Percentiles rank a stretch among this genome's conserved stretches.
phyloP scores from a whole-genome alignment of 2,888 invertebrate genomes.

The Gari tellinella region DNA sequence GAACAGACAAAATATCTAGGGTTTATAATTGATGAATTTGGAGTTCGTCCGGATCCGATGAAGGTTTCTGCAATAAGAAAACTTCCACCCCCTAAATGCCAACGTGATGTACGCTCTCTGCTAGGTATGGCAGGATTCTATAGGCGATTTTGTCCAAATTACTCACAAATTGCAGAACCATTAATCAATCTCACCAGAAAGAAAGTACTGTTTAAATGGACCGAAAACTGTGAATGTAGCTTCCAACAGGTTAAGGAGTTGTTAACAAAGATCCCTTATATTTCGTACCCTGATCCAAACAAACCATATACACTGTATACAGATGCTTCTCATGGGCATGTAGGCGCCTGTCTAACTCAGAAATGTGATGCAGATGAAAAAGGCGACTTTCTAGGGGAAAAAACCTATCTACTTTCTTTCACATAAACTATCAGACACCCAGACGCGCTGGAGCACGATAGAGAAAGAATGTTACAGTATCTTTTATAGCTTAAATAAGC shows the following conservation, averaged over 20 bases:
- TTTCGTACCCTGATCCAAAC: conserved; percentile 34
- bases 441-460: conserved; percentile 24
- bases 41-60: conserved; percentile 25
- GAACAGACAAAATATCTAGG: conserved; percentile 41
- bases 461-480: conserved; percentile 30
- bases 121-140: conserved; percentile 42
- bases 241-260: conserved; percentile 35
- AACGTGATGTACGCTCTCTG: conserved; percentile 30
- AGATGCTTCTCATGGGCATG: conserved; percentile 18
- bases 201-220: conserved; percentile 37
- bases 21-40: conserved; percentile 25
- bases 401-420: conserved; percentile 29
- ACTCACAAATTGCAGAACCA: conserved; percentile 40
- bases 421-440: conserved; percentile 32
- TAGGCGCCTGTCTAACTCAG: conserved; percentile 24
- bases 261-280: conserved; percentile 22
- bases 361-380: conserved; percentile 1
- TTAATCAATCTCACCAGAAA: conserved; percentile 43
- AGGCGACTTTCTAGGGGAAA: conserved; percentile 4
- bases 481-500: conserved; percentile 23
- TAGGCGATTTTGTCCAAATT: conserved; percentile 39
- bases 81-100: conserved; percentile 23
- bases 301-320: conserved; percentile 39
- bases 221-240: conserved; percentile 13
- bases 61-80: conserved; percentile 32